A percentile compares a stretch with the other conserved stretches of the same genome.
These are phyloP conservation scores for Brachionus sp. DNA, from an alignment of 1,140 invertebrate species.

Conservation along the genomic window DNA sequence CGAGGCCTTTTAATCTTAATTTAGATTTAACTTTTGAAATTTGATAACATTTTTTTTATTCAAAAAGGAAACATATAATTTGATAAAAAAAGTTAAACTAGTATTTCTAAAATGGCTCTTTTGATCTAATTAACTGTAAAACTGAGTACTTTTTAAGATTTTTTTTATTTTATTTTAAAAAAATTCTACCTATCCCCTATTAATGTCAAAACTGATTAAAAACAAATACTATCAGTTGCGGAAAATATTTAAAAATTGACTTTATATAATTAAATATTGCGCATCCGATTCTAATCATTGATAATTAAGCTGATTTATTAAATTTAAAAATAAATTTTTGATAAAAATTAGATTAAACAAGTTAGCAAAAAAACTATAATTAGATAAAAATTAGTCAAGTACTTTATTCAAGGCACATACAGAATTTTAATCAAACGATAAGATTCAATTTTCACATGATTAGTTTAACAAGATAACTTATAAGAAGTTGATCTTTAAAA, in stretches of 20 bases:
- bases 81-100: not conserved
- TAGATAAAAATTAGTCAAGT: not conserved
- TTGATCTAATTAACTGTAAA: not conserved
- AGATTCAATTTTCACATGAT: not conserved
- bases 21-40: not conserved
- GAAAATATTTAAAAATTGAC: not conserved
- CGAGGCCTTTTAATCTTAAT: not conserved
- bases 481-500: too few species aligned
- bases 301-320: not conserved
- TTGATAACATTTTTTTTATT: not conserved
- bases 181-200: too few species aligned
- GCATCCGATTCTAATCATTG: not conserved
- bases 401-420: not conserved
- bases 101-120: not conserved
- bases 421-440: not conserved
- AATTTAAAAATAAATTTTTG: not conserved
- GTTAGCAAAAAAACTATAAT: not conserved
- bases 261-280: not conserved
- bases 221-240: not conserved
- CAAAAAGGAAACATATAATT: not conserved
- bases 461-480: not conserved
- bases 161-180: too few species aligned
- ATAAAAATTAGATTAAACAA: not conserved
- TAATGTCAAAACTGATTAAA: not conserved
- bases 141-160: too few species aligned